Evolutionary conservation across 2,113 vertebrate species (phyloP).

Genomic region (Actenoides hombroni): DNA sequence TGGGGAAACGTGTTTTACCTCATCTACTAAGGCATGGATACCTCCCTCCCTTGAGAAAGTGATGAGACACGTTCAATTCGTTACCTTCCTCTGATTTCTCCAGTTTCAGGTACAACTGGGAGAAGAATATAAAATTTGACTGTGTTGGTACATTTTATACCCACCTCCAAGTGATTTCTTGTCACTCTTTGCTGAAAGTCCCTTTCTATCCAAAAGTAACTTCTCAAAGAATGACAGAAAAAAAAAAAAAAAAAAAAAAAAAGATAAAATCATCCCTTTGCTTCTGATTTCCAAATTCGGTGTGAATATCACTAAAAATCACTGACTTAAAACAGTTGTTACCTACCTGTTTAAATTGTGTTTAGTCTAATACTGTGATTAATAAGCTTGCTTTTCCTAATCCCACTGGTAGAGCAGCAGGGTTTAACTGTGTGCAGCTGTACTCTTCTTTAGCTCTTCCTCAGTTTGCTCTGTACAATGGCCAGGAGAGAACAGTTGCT

Average conservation of each 20-base stretch:
- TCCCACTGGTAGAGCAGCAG: not conserved
- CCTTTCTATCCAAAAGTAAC: not conserved
- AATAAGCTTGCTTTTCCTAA: not conserved
- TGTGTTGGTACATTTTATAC: not conserved
- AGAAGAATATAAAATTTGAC: not conserved
- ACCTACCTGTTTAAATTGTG: not conserved
- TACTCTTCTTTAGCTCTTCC: not conserved
- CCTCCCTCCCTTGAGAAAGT: not conserved
- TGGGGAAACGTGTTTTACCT: slow-evolving; percentile 35
- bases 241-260: not conserved
- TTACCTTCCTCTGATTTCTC: not conserved
- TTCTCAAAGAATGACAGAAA: not conserved
- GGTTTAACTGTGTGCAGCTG: not conserved
- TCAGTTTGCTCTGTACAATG: not conserved
- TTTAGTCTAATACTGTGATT: not conserved
- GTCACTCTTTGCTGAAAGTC: not conserved
- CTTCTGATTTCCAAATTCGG: not conserved
- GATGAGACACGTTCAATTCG: not conserved
- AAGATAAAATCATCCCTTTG: not conserved
- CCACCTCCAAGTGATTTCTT: not conserved
- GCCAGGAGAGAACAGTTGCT: not conserved
- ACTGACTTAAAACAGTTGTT: not conserved
- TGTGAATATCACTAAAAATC: not conserved
- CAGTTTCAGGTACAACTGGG: not conserved
- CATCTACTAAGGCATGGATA: not conserved